Evolutionary conservation across 64 coral and sea anemone genomes (phyloP).

Genomic region (Pachyseris speciosa): DNA sequence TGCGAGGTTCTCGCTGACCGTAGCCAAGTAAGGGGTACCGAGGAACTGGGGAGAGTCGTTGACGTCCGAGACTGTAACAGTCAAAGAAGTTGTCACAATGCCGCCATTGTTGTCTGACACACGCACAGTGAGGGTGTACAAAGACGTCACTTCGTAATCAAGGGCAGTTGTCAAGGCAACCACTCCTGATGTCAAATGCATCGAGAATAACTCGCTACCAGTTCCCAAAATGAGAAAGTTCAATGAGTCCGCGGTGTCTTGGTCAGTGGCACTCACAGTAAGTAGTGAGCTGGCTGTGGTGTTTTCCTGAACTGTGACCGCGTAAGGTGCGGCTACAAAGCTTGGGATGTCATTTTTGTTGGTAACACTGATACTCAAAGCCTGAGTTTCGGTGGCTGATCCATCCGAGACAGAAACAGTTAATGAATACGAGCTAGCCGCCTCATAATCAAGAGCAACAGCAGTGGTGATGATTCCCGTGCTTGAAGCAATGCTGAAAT

Average conservation of each 20-base stretch:
- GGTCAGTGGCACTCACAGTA: conserved; percentile 17
- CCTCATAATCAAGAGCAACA: conserved; percentile 7
- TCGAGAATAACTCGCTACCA: conserved; percentile 30
- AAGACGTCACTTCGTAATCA: conserved; percentile 7
- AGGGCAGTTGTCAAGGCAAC: conserved; percentile 3
- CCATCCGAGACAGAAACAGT: conserved; percentile 11
- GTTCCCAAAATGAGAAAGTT: conserved; percentile 10
- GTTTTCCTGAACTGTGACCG: conserved; percentile 2
- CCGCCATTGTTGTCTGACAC: conserved; percentile 22
- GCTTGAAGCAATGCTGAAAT: conserved; percentile 26
- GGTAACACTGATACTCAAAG: background rate
- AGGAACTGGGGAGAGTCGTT: conserved; percentile 17
- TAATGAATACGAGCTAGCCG: conserved; percentile 3
- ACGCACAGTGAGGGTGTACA: conserved; percentile 25
- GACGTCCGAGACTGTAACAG: conserved; percentile 12
- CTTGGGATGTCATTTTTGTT: conserved; percentile 1
- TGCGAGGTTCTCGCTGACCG: conserved; percentile 5
- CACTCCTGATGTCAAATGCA: background rate
- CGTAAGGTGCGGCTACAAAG: conserved; percentile 19
- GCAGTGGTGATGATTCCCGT: conserved; percentile 8
- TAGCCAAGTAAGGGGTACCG: background rate
- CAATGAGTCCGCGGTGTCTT: conserved; percentile 1
- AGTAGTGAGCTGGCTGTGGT: background rate
- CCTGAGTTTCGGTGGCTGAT: background rate
- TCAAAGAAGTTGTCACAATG: background rate